Evolutionary conservation across 2,113 vertebrate species (phyloP), one percentile per base, ranked within the genome.

Genomic region (Hyla sarda): DNA sequence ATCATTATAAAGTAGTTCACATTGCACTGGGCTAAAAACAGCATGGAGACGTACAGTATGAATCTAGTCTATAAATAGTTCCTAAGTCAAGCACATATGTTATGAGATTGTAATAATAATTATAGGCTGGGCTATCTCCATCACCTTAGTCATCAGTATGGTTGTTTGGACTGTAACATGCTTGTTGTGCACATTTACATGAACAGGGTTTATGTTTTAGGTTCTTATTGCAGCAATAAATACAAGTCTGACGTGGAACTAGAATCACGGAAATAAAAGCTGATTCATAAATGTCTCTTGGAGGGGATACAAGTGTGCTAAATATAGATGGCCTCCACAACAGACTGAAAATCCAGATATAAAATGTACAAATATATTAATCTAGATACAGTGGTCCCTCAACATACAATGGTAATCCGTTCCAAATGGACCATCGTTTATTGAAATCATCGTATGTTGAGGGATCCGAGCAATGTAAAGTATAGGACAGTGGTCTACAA

Each of bases 51-150:
- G 10, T 58, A 58, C 19, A 58, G 52, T 58, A 30, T 5, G 12
- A 34, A 79, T 56, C 23, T 56, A 11, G 5, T 34, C 50, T 58
- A 79, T 56, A n/a, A 79, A 79, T 79, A 79, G 16, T 52, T 17
- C 7, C 17, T 32, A 52, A 23, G 25, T 6, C 7, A 45, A 23
- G 34, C 34, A 73, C 69, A 4, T 23, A 12, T 1, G 34, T 73
- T 47, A 25, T n/a, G 37, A 74, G 1, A n/a, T 8, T 74, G 37
- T 73, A 78, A 37, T 41, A 79, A 23, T 79, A 79, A 79, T 37
- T 37, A 79, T 58, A 79, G 52, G 76, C 30, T 37, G 52, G 52
- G 19, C 19, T 19, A 16, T 12, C 48, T 32, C 13, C 47, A 76
- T 76, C 9, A 54, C 19, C 28, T 30, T 54, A 54, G 19, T 77